phyloP scores from a whole-genome alignment of 2,797 vertebrate species.

The Hylomyscus alleni region DNA sequence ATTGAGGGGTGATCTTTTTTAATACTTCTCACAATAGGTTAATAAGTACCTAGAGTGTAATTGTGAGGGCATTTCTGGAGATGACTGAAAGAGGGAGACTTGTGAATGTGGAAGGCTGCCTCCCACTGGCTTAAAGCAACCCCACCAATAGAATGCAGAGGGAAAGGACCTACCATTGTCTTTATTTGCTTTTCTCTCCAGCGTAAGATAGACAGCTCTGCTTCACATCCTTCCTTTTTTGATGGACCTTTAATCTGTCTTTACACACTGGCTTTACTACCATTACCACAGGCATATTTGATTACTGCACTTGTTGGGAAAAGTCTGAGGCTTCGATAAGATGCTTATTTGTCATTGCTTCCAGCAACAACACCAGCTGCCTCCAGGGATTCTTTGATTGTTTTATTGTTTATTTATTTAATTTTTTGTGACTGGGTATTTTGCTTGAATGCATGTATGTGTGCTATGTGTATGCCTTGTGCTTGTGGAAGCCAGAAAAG shows the following conservation, averaged over 20 bases:
- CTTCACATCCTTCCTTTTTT: not conserved
- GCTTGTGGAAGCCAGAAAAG: not conserved
- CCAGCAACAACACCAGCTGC: not conserved
- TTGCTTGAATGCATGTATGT: not conserved
- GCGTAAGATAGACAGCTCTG: not conserved
- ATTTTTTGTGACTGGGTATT: not conserved
- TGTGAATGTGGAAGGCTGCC: not conserved
- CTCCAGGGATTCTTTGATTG: not conserved
- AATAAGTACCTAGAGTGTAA: not conserved
- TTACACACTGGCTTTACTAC: not conserved
- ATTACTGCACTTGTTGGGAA: slow-evolving; percentile 31
- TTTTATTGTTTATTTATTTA: not conserved
- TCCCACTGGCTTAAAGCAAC: not conserved
- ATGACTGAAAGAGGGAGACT: not conserved
- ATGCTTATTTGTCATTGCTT: slow-evolving; percentile 30
- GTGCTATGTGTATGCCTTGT: too few relatives aligned
- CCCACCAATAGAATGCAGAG: not conserved
- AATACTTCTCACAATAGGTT: too few relatives aligned
- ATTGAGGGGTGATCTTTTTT: too few relatives aligned
- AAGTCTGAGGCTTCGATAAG: not conserved
- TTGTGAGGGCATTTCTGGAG: not conserved
- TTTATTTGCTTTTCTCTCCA: not conserved
- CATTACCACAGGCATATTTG: not conserved
- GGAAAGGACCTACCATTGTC: not conserved
- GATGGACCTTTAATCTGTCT: not conserved